Conservation (phyloP, 2,888 invertebrate genomes). For the Megalurothrips usitatus region DNA sequence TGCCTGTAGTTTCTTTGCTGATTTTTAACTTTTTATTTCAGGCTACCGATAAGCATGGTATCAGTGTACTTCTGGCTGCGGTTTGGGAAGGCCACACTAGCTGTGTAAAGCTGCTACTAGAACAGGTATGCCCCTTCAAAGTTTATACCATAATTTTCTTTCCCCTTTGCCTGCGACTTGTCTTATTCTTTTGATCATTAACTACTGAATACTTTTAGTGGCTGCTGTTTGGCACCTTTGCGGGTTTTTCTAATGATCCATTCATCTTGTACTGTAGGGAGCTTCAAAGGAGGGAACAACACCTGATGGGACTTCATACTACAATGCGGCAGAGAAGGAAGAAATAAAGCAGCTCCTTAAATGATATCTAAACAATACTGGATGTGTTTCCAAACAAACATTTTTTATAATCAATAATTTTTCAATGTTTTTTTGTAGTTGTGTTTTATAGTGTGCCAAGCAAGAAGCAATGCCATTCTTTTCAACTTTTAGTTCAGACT, state of each 20-base stretch:
- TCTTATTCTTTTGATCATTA: neutral
- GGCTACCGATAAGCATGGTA: constrained; percentile 92
- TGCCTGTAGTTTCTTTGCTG: constrained; percentile 12
- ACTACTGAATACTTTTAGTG: no score
- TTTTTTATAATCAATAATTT: neutral
- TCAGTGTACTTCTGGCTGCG: constrained; percentile 87
- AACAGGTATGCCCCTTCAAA: constrained; percentile 62
- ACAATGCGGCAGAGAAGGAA: constrained; percentile 85
- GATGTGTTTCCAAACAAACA: neutral
- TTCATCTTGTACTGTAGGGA: constrained; percentile 55
- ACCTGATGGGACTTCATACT: constrained; percentile 81
- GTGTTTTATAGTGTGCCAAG: constrained; percentile 14
- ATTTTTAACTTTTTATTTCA: constrained; percentile 48
- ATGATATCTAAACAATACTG: neutral
- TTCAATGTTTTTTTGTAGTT: neutral
- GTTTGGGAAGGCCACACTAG: constrained; percentile 95
- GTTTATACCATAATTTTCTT: constrained; percentile 29
- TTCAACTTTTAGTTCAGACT: neutral
- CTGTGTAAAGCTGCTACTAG: constrained; percentile 81
- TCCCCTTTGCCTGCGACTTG: neutral
- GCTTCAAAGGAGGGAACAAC: constrained; percentile 76
- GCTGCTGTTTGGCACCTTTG: neutral
- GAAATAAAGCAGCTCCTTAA: constrained; percentile 62
- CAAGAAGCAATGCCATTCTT: neutral
- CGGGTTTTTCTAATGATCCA: neutral